Evolutionary conservation across 2,888 invertebrate genomes (phyloP), one percentile per base, ranked within the genome.

Genomic region (Poecilus cupreus): DNA sequence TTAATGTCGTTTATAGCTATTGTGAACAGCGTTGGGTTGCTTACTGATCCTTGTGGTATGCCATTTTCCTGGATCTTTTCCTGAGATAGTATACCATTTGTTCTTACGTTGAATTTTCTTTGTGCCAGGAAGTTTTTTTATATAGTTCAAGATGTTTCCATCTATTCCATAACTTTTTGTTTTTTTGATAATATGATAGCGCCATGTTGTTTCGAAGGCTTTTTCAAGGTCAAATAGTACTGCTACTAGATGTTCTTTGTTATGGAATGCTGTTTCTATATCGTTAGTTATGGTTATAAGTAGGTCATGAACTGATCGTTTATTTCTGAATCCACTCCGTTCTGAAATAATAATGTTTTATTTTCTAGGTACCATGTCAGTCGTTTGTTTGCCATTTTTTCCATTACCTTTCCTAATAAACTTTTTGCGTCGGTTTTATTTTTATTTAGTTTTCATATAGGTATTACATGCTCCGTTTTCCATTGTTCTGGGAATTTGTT

Each of bases 361-460:
- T 76, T 51, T 76, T 76, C 46, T 16, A 76, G 32, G 8, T 16
- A 54, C 76, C 76, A 76, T 24, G 6, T 26, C 26, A 54, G 57
- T 51, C 76, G n/a, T 18, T 32, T 54, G 16, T 76, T 76, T 22
- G 54, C 20, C 11, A 76, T 76, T 57, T 76, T 76, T 32, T 76
- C 49, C 5, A 46, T 13, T 10, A 72, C 6, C 43, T 72, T 72
- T 10, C 20, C 16, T 22, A 72, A 20, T 37, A 20, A 72, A 16
- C 39, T 72, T 39, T 8, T 10, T 43, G 72, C 8, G 8, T 72
- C 24, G 0, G 72, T 13, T 46, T 43, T 43, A 5, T 2, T 20
- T 72, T 72, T 72, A 4, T 22, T 22, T 37, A 3, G 16, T 72
- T 72, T 72, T 10, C 8, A 39, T 18, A 72, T 72, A 11, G 72